A percentile compares a stretch with the other conserved stretches of the same genome.
These are phyloP conservation scores for Eristalis tenax DNA, from an alignment of 2,888 invertebrate species.

Conservation along the genomic window DNA sequence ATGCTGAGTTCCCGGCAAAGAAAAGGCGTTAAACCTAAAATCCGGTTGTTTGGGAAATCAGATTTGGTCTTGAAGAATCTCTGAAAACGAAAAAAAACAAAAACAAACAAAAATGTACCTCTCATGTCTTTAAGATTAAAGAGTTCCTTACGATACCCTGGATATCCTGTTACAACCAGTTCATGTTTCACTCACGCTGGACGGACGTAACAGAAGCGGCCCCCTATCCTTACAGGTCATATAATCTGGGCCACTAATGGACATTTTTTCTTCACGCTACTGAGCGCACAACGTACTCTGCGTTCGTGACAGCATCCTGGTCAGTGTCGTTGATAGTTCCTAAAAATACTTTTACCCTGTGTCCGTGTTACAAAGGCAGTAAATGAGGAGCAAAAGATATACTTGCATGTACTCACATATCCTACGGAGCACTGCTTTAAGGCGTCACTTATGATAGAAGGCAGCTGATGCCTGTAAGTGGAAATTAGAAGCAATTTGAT, in stretches of 20 bases:
- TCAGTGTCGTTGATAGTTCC: constrained; percentile 1
- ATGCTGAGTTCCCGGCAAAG: not conserved
- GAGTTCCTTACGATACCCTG: not conserved
- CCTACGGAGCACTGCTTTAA: not conserved
- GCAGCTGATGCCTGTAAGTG: not conserved
- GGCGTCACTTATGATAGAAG: not conserved
- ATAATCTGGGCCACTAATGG: constrained; percentile 32
- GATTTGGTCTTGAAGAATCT: not conserved
- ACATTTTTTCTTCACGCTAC: constrained; percentile 9
- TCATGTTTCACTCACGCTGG: not conserved
- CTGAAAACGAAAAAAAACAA: not conserved
- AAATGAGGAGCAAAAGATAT: not conserved
- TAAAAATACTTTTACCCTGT: not conserved
- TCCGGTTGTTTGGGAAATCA: not conserved
- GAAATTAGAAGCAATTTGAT: not conserved
- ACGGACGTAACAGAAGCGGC: not conserved
- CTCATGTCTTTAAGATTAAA: not conserved
- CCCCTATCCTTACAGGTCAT: constrained; percentile 1
- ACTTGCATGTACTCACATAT: not conserved
- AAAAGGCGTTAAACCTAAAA: not conserved
- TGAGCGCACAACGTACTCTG: not conserved
- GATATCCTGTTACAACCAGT: not conserved
- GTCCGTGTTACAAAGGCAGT: not conserved
- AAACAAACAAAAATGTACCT: not conserved
- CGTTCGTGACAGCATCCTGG: constrained; percentile 14